Conservation (phyloP, 2,113 vertebrate species). For the Accipiter virgatus region DNA sequence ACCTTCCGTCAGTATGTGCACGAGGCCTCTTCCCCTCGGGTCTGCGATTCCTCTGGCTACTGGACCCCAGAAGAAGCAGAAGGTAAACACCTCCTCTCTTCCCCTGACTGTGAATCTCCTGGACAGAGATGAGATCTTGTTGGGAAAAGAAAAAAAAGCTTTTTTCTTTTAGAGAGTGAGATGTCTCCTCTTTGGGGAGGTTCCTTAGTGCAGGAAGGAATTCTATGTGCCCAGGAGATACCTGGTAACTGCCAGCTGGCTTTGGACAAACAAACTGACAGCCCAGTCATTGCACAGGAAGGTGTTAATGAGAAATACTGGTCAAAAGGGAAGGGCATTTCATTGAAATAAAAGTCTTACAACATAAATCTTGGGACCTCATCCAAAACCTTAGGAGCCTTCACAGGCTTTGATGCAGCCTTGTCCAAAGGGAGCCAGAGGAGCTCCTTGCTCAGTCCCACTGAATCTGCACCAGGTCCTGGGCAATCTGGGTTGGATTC, state of each 20-base stretch:
- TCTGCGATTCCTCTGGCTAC: constrained; percentile 93
- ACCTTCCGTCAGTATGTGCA: constrained; percentile 86
- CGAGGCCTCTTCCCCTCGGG: constrained; percentile 84
- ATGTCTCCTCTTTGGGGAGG: neutral
- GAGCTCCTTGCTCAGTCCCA: neutral
- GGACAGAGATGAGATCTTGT: neutral
- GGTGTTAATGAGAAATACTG: neutral
- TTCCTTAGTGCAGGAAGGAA: neutral
- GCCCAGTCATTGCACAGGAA: neutral
- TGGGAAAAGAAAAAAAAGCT: neutral
- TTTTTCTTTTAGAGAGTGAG: neutral
- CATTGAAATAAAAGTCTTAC: neutral
- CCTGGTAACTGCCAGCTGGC: neutral
- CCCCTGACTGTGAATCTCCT: neutral
- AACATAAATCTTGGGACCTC: neutral
- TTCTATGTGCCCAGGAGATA: neutral
- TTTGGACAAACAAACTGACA: neutral
- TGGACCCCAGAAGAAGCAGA: constrained; percentile 97
- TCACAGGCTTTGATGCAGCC: neutral
- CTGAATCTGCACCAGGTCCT: neutral
- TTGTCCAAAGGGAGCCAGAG: neutral
- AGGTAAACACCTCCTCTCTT: constrained; percentile 73
- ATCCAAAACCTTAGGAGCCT: neutral
- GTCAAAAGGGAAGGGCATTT: neutral
- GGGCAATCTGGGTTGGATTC: neutral